These are phyloP conservation scores for Sigmodon hispidus DNA, from an alignment of 2,113 vertebrate genomes.

Conservation along the genomic window DNA sequence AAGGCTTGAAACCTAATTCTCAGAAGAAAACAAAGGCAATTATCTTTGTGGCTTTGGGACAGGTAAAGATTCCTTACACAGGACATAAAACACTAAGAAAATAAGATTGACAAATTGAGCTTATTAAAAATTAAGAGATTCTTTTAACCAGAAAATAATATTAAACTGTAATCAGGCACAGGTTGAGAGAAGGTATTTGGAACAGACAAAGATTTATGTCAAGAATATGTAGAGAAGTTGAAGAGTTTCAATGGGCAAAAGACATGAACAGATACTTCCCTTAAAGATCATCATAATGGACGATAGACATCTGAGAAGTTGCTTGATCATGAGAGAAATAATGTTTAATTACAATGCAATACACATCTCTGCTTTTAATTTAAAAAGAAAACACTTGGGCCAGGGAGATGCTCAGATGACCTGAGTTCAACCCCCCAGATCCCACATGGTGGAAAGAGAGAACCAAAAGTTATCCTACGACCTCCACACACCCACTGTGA, in stretches of 20 bases:
- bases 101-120: not conserved
- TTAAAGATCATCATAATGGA: not conserved
- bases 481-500: too few species aligned
- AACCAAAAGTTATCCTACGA: not conserved
- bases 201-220: not conserved
- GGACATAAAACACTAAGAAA: not conserved
- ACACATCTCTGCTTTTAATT: not conserved
- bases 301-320: conserved; percentile 3
- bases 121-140: conserved; percentile 54
- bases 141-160: conserved; percentile 20
- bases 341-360: not conserved
- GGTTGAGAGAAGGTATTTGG: conserved; percentile 33
- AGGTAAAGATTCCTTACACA: conserved; percentile 23
- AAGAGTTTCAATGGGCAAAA: not conserved
- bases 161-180: not conserved
- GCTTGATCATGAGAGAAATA: not conserved
- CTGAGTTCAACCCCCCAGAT: not conserved
- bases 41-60: not conserved
- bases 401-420: not conserved
- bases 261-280: not conserved
- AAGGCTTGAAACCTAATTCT: not conserved
- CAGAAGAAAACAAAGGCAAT: not conserved
- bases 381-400: not conserved
- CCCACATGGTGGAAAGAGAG: not conserved
- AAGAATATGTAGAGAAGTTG: not conserved